phyloP scores from a whole-genome alignment of 2,888 invertebrate genomes.

The Drosophila anomelani region DNA sequence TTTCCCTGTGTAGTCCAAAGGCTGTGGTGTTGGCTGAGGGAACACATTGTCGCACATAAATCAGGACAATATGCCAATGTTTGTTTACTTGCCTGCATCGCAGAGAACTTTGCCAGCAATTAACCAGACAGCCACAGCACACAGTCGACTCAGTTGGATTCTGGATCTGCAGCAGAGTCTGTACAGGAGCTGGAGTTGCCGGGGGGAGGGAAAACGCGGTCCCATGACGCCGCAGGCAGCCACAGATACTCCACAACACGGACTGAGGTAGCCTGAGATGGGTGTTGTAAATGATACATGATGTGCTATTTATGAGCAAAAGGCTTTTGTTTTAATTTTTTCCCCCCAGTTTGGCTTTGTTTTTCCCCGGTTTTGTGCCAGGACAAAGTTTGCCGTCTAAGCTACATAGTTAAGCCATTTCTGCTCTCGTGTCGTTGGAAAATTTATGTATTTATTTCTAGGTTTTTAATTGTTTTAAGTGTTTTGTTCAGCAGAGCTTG shows the following conservation, averaged over 20 bases:
- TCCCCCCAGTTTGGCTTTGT: constrained; percentile 30
- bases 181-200: constrained; percentile 13
- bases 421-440: constrained; percentile 30
- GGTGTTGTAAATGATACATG: constrained; percentile 82
- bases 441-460: constrained; percentile 80
- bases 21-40: constrained; percentile 20
- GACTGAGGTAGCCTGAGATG: constrained; percentile 22
- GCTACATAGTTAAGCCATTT: constrained; percentile 68
- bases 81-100: constrained; percentile 78
- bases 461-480: constrained; percentile 83
- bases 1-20: constrained; percentile 10
- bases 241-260: constrained; percentile 2
- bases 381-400: constrained; percentile 65
- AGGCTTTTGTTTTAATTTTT: constrained; percentile 82
- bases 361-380: constrained; percentile 14
- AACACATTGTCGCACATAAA: constrained; percentile 81
- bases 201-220: constrained; percentile 23
- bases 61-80: constrained; percentile 83
- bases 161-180: constrained; percentile 8
- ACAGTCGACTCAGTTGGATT: constrained; percentile 26
- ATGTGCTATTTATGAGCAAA: constrained; percentile 82
- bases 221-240: constrained; percentile 34
- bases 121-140: constrained; percentile 78
- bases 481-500: constrained; percentile 65
- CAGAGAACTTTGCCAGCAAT: constrained; percentile 83